A percentile compares a stretch with the other conserved stretches of the same genome.
Conservation (phyloP, 1,140 invertebrate genomes). For the Pinna nobilis region DNA sequence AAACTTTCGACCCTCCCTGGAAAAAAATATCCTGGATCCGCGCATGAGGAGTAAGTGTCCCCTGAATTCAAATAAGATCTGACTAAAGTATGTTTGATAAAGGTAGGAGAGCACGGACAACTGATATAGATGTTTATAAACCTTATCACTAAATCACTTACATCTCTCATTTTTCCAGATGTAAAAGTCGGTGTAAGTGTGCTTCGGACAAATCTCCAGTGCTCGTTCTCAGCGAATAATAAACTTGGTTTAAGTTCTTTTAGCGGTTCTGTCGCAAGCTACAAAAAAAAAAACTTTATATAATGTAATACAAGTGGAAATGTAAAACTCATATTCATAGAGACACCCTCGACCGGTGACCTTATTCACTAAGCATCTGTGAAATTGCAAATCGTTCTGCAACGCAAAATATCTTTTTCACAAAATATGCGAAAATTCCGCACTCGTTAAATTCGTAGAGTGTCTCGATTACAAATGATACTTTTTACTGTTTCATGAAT, state of each 20-base stretch:
- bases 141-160: too few relatives aligned
- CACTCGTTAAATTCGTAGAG: too few relatives aligned
- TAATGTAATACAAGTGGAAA: too few relatives aligned
- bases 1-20: too few relatives aligned
- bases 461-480: too few relatives aligned
- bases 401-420: not conserved
- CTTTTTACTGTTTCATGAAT: too few relatives aligned
- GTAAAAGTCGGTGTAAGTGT: constrained; percentile 15
- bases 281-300: not conserved
- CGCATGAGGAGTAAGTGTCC: too few relatives aligned
- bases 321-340: not conserved
- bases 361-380: not conserved
- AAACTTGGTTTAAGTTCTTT: not conserved
- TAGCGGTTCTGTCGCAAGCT: not conserved
- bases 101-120: too few relatives aligned
- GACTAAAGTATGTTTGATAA: too few relatives aligned
- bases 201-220: constrained; percentile 23
- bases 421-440: not conserved
- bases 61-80: too few relatives aligned
- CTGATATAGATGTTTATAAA: too few relatives aligned
- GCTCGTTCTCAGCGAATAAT: not conserved
- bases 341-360: not conserved
- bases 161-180: constrained; percentile 28
- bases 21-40: too few relatives aligned
- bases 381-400: not conserved